These are phyloP conservation scores for Paratilapia polleni DNA, from an alignment of 2,113 vertebrate species.

Conservation along the genomic window DNA sequence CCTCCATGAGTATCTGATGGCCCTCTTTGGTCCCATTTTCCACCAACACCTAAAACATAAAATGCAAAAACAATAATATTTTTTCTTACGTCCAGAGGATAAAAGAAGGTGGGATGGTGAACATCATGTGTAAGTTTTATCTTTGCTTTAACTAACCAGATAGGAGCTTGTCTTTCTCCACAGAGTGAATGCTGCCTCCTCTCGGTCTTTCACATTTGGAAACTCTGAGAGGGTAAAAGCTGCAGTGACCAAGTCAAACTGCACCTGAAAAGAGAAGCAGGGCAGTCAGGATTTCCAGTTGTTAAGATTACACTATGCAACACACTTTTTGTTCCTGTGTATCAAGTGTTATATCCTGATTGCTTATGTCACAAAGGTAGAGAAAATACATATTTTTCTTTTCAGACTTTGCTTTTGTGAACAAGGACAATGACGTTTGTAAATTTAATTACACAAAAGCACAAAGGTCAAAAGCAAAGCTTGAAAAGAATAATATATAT, in stretches of 20 bases:
- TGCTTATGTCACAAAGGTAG: too few relatives aligned
- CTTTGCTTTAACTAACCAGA: constrained; percentile 77
- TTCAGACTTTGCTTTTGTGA: too few relatives aligned
- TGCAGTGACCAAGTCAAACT: constrained; percentile 85
- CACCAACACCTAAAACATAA: constrained; percentile 82
- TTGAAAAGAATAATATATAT: too few relatives aligned
- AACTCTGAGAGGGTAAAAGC: constrained; percentile 89
- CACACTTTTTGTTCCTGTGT: too few relatives aligned
- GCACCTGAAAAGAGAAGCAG: constrained; percentile 78
- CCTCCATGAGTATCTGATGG: constrained; percentile 89
- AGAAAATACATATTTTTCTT: too few relatives aligned
- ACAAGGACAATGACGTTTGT: too few relatives aligned
- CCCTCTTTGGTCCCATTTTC: constrained; percentile 91
- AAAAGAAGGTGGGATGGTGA: neutral
- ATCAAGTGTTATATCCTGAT: too few relatives aligned
- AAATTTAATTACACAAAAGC: too few relatives aligned
- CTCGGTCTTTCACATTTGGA: constrained; percentile 66
- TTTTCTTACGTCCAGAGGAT: neutral
- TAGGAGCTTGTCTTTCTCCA: constrained; percentile 89
- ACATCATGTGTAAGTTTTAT: neutral
- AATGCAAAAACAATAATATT: neutral
- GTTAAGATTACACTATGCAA: neutral
- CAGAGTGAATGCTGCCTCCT: constrained; percentile 77
- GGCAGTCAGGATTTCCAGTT: neutral
- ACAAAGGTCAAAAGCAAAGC: too few relatives aligned